Percentiles rank a stretch among this genome's conserved stretches.
phyloP scores from a whole-genome alignment of 2,113 vertebrate species.

The Oenanthe melanoleuca region DNA sequence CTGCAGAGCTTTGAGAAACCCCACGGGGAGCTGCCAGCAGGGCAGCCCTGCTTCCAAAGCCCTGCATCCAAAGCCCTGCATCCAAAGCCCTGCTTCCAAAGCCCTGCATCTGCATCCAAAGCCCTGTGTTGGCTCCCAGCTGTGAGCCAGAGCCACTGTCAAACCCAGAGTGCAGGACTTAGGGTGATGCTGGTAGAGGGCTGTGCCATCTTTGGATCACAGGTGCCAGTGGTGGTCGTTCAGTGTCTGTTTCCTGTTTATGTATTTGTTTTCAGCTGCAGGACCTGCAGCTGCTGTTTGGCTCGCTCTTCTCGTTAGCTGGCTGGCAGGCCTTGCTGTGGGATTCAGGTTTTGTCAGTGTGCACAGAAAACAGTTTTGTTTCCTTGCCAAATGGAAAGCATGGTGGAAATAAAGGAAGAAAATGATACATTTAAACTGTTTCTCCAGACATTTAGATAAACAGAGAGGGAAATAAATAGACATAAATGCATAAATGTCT shows the following conservation, averaged over 20 bases:
- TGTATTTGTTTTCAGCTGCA: background rate
- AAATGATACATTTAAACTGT: background rate
- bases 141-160: rapidly evolving
- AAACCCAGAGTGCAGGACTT: rapidly evolving
- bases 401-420: background rate
- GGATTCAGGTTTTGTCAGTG: background rate
- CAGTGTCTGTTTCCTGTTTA: background rate
- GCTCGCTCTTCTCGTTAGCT: background rate
- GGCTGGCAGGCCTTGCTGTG: background rate
- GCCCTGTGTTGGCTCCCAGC: rapidly evolving
- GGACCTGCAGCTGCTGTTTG: slow-evolving; percentile 30
- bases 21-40: background rate
- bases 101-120: background rate
- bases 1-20: background rate
- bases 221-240: background rate
- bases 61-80: rapidly evolving
- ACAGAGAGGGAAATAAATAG: background rate
- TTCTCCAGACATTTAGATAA: background rate
- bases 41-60: background rate
- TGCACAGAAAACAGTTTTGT: background rate
- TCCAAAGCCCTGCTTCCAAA: background rate
- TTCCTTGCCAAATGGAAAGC: background rate
- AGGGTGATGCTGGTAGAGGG: background rate
- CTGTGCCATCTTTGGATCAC: background rate
- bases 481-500: background rate